phyloP scores from a whole-genome alignment of 2,888 invertebrate species.

The Lucinisca nassula region DNA sequence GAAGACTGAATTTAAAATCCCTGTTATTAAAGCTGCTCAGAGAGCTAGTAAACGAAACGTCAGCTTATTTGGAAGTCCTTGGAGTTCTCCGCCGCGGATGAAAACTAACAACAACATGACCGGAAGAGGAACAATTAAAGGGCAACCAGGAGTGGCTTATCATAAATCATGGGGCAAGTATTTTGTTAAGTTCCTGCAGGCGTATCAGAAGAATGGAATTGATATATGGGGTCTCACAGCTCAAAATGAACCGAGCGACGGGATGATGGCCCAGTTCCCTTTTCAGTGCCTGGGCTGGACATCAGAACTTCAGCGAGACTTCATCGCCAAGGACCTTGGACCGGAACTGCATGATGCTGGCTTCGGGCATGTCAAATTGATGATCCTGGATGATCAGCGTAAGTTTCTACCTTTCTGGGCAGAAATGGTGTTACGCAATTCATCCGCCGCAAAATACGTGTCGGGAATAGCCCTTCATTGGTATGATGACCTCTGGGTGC shows the following conservation, averaged over 20 bases:
- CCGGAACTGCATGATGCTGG: conserved; percentile 90
- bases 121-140: conserved; percentile 87
- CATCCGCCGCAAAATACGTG: conserved; percentile 88
- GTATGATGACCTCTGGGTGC: conserved; percentile 92
- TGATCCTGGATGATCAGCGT: conserved; percentile 93
- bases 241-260: conserved; percentile 94
- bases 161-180: conserved; percentile 95
- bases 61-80: conserved; percentile 89
- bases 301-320: conserved; percentile 90
- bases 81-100: conserved; percentile 90
- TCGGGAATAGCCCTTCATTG: conserved; percentile 95
- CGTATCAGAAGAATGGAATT: conserved; percentile 91
- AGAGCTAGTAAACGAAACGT: conserved; percentile 79
- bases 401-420: conserved; percentile 91
- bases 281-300: conserved; percentile 95
- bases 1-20: too few relatives aligned
- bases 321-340: conserved; percentile 93
- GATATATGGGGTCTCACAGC: conserved; percentile 94
- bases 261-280: conserved; percentile 85
- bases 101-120: conserved; percentile 89
- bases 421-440: conserved; percentile 84
- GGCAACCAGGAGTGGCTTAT: conserved; percentile 89
- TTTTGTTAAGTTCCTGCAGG: conserved; percentile 93
- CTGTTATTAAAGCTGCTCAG: conserved; percentile 86
- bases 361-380: conserved; percentile 91